phyloP scores from a whole-genome alignment of 1,140 invertebrate species.

The Heliconius eleuchia region DNA sequence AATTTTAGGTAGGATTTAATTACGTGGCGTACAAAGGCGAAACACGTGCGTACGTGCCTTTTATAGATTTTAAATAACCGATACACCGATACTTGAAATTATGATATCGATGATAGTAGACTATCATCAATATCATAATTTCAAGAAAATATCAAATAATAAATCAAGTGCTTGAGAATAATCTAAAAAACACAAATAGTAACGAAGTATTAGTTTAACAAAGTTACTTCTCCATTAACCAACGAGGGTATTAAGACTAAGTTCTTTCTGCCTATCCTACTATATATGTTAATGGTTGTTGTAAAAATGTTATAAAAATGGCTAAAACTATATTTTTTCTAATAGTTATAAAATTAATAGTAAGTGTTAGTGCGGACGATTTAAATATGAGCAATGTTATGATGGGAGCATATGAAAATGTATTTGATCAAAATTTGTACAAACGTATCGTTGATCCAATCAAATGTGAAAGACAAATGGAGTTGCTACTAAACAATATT shows the following conservation, averaged over 20 bases:
- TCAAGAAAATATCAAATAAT: conserved; percentile 4
- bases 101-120: no score
- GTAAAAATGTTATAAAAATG: neutral
- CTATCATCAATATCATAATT: neutral
- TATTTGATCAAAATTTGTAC: conserved; percentile 42
- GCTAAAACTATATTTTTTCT: neutral
- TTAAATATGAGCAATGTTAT: neutral
- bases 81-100: no score
- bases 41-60: no score
- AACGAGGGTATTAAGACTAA: neutral
- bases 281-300: no score
- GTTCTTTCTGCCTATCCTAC: neutral
- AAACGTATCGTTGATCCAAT: conserved; percentile 42
- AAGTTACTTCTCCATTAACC: neutral
- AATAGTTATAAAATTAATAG: neutral
- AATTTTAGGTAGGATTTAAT: no score
- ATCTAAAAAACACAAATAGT: neutral
- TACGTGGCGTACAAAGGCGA: no score
- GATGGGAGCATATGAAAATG: neutral
- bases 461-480: conserved; percentile 44
- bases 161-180: neutral
- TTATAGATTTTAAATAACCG: no score
- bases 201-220: neutral
- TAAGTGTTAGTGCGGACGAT: neutral
- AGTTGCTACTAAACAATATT: conserved; percentile 23